Evolutionary conservation across 2,888 invertebrate genomes (phyloP).

Genomic region (Drosophila villosipedis): DNA sequence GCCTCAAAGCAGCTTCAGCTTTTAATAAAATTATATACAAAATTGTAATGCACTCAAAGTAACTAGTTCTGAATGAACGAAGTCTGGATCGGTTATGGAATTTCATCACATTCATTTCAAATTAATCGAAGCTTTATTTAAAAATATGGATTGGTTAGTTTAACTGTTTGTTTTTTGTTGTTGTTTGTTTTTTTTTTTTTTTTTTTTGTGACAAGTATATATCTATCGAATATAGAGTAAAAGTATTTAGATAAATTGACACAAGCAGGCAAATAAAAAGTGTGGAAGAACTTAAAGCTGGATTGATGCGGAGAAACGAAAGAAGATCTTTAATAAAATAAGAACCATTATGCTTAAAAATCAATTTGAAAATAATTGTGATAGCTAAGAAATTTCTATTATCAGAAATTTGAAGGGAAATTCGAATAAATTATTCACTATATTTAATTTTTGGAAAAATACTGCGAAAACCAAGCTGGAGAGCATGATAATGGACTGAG

Average conservation of each 20-base stretch:
- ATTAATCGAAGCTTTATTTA: neutral
- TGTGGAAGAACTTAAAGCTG: neutral
- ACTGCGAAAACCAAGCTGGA: slow-evolving; percentile 10
- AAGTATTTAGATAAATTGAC: neutral
- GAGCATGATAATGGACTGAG: slow-evolving; percentile 28
- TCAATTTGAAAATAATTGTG: slow-evolving; percentile 2
- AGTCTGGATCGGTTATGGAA: neutral
- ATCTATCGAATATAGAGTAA: neutral
- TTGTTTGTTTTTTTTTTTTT: neutral
- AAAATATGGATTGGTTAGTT: neutral
- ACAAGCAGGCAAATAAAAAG: slow-evolving; percentile 4
- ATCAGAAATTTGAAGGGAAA: slow-evolving; percentile 12
- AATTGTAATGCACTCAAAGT: neutral
- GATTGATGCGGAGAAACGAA: neutral
- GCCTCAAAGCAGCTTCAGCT: neutral
- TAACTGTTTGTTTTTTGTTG: neutral
- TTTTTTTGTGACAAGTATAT: too few relatives aligned
- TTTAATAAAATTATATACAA: neutral
- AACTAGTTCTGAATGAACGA: neutral
- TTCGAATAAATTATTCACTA: neutral
- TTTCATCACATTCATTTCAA: neutral
- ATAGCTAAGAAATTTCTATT: slow-evolving; percentile 26
- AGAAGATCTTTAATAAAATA: slow-evolving; percentile 10
- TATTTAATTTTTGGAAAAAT: slow-evolving; percentile 14
- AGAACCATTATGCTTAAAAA: slow-evolving; percentile 9